A percentile compares a stretch with the other conserved stretches of the same genome.
Conservation (phyloP, 2,797 vertebrate species). For the Cygnus olor region DNA sequence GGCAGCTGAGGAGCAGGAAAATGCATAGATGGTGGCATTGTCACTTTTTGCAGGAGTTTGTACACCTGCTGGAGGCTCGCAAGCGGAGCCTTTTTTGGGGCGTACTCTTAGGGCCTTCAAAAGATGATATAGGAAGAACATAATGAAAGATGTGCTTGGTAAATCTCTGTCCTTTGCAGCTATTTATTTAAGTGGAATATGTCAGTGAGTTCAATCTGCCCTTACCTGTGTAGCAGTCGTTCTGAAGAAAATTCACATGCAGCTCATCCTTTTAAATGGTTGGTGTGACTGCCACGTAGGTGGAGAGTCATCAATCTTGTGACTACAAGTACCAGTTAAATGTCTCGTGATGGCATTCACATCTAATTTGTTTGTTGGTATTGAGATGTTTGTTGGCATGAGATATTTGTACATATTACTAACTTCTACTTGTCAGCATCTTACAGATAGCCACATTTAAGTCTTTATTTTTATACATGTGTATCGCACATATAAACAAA, state of each 20-base stretch:
- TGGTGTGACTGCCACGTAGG: fast-evolving
- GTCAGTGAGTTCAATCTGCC: background rate
- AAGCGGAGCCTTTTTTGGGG: background rate
- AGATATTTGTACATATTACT: background rate
- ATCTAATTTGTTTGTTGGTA: background rate
- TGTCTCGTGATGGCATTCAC: background rate
- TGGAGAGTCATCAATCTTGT: background rate
- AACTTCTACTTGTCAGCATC: background rate
- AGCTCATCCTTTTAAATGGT: background rate
- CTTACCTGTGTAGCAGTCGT: background rate
- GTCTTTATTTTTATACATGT: background rate
- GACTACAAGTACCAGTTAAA: background rate
- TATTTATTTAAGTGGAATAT: background rate
- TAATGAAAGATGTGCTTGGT: background rate
- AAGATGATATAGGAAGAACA: background rate
- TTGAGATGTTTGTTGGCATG: too few relatives aligned
- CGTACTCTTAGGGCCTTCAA: background rate
- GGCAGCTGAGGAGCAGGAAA: background rate
- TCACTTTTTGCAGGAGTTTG: background rate
- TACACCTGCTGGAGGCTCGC: background rate
- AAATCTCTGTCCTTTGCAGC: background rate
- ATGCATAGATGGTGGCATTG: fast-evolving
- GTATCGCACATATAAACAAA: background rate
- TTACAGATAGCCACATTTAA: background rate
- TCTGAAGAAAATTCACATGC: background rate